Evolutionary conservation across 2,797 vertebrate genomes (phyloP).

Genomic region (Crypturellus tataupa): DNA sequence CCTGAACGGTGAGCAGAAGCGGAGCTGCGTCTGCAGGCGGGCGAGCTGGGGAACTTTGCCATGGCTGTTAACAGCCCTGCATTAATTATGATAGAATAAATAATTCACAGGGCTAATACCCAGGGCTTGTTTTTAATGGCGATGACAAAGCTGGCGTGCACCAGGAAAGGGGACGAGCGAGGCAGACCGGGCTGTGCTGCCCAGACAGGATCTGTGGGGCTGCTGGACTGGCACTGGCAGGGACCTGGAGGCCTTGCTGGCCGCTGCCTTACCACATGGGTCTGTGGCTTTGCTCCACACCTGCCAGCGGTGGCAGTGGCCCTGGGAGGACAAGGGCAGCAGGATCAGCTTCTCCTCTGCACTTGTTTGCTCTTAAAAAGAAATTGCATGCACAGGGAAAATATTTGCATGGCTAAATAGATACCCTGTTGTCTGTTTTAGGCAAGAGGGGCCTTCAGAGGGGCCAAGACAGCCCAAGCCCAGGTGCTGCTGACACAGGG

Average conservation of each 20-base stretch:
- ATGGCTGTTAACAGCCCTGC: background rate
- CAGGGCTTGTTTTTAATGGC: conserved; percentile 31
- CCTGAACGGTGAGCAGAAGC: background rate
- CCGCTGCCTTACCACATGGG: accelerated
- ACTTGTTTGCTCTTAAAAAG: background rate
- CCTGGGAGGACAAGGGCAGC: accelerated
- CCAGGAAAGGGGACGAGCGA: background rate
- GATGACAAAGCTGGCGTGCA: background rate
- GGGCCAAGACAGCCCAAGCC: background rate
- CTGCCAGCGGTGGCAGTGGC: background rate
- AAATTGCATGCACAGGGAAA: background rate
- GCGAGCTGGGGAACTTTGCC: background rate
- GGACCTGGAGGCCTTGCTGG: background rate
- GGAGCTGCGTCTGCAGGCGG: background rate
- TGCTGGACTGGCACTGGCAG: background rate
- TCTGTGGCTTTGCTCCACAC: background rate
- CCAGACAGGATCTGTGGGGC: background rate
- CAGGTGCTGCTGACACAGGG: background rate
- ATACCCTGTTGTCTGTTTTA: background rate
- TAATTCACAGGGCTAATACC: conserved; percentile 57
- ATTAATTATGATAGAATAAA: conserved; percentile 59
- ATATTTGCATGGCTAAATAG: background rate
- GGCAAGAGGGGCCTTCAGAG: background rate
- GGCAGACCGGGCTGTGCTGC: background rate
- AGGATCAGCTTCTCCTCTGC: background rate